A percentile compares a stretch with the other conserved stretches of the same genome.
Conservation (phyloP, 2,797 vertebrate genomes). For the Myotis myotis region DNA sequence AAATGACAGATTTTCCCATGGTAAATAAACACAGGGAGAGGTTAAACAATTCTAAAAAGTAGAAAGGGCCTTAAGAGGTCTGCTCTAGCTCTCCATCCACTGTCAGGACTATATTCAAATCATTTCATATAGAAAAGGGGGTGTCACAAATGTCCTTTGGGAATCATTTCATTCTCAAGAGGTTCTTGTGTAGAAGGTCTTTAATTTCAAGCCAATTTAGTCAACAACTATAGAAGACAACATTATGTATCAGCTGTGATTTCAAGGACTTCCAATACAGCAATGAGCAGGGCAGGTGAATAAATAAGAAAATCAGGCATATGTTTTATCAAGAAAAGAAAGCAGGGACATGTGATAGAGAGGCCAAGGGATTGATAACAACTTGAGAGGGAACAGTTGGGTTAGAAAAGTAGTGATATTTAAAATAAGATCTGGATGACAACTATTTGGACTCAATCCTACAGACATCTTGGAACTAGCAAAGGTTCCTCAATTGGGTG, state of each 20-base stretch:
- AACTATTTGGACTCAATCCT: neutral
- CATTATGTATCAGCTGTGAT: neutral
- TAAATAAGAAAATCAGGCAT: neutral
- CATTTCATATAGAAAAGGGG: neutral
- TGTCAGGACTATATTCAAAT: conserved; percentile 1
- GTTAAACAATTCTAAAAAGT: neutral
- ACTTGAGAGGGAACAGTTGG: neutral
- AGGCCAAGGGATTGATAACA: no score
- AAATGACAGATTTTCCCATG: conserved; percentile 43
- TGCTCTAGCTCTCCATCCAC: neutral
- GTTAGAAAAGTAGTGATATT: neutral
- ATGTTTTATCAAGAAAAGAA: neutral
- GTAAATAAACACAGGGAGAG: neutral
- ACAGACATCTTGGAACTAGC: neutral
- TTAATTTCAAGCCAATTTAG: conserved; percentile 15
- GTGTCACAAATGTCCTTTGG: neutral
- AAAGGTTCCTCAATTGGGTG: neutral
- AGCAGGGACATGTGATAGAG: neutral
- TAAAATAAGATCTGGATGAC: neutral
- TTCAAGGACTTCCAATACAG: neutral
- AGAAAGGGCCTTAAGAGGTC: neutral
- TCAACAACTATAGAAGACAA: conserved; percentile 1
- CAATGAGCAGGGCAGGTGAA: no score
- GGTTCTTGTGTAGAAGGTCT: neutral
- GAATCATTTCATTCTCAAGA: conserved; percentile 26